Percentiles rank a stretch among this genome's conserved stretches.
These are phyloP conservation scores for Piaya cayana DNA, from an alignment of 2,113 vertebrate genomes.

Conservation along the genomic window DNA sequence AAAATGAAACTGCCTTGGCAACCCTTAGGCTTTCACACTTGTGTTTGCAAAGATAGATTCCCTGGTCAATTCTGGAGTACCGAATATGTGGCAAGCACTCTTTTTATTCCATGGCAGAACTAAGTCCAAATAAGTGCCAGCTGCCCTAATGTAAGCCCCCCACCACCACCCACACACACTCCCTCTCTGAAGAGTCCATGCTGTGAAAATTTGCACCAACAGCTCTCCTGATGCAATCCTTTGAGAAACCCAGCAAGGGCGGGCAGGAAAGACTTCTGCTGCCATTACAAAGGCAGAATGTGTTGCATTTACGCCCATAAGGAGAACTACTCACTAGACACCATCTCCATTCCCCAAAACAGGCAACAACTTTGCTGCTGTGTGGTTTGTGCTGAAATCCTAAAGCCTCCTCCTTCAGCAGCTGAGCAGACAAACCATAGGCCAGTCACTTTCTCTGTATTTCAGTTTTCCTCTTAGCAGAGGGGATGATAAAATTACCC, in stretches of 20 bases:
- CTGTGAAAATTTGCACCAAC: not conserved
- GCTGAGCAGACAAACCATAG: slow-evolving; percentile 16
- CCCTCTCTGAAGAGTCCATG: not conserved
- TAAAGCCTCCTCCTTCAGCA: not conserved
- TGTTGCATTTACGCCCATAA: not conserved
- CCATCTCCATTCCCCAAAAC: fast-evolving
- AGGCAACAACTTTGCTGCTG: not conserved
- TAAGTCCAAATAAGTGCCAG: not conserved
- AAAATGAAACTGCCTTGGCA: not conserved
- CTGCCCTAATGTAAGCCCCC: not conserved
- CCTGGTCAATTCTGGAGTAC: not conserved
- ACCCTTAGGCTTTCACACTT: not conserved
- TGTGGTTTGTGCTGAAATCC: not conserved
- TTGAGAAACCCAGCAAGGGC: fast-evolving
- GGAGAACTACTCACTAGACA: not conserved
- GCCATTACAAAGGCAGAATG: not conserved
- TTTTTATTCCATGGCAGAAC: not conserved
- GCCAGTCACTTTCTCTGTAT: not conserved
- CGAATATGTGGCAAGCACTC: not conserved
- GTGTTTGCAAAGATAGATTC: not conserved
- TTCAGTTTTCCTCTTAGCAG: slow-evolving; percentile 5
- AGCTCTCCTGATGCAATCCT: not conserved
- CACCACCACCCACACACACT: too few relatives aligned
- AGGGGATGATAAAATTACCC: slow-evolving; percentile 44
- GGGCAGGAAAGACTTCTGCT: not conserved